These are phyloP conservation scores for Anser cygnoides DNA, from an alignment of 2,113 vertebrate genomes.

Conservation along the genomic window DNA sequence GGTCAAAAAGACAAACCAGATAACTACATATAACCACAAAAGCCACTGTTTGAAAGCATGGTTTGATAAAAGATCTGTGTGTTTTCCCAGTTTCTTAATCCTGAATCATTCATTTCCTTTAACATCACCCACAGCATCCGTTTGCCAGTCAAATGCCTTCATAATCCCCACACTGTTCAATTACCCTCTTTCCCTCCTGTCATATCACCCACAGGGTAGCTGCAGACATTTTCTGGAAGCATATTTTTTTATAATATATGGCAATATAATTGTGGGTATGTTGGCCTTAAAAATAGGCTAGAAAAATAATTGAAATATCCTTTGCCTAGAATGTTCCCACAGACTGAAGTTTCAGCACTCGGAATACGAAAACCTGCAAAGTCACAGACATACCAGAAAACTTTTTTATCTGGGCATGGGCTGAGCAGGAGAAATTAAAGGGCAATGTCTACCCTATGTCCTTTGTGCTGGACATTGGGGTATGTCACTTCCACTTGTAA, in stretches of 20 bases:
- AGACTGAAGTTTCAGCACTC: background rate
- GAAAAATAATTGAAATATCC: background rate
- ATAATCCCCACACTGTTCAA: background rate
- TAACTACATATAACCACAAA: conserved; percentile 8
- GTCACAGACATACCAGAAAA: background rate
- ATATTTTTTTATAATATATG: background rate
- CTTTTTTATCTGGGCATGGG: background rate
- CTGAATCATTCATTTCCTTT: conserved; percentile 6
- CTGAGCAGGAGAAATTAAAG: background rate
- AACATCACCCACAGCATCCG: background rate
- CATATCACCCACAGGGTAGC: background rate
- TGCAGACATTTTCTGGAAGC: background rate
- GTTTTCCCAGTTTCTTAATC: conserved; percentile 17
- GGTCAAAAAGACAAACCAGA: conserved; percentile 3
- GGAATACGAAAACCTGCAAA: background rate
- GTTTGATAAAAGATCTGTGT: background rate
- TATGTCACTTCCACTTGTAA: background rate
- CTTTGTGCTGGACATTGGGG: accelerated
- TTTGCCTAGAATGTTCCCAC: background rate
- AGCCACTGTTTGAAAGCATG: conserved; percentile 15
- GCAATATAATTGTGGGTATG: background rate
- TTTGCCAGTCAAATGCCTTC: conserved; percentile 1
- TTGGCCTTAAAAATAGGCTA: background rate
- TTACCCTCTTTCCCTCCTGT: background rate
- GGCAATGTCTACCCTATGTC: background rate